Evolutionary conservation across 2,113 vertebrate genomes (phyloP), one percentile per base, ranked within the genome.

Genomic region (Bambusicola thoracicus): DNA sequence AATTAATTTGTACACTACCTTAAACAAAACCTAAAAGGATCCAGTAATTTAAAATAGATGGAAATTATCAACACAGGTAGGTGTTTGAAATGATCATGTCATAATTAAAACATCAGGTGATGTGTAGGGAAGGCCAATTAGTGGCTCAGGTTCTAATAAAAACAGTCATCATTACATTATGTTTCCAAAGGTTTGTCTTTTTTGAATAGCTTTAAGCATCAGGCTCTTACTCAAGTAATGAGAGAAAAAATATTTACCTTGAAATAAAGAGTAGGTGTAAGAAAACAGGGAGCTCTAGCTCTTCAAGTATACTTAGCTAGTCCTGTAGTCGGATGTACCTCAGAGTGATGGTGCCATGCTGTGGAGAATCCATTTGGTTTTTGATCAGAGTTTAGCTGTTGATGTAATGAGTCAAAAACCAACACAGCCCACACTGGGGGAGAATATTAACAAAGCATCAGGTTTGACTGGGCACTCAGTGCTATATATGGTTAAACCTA

Each of bases 201-300:
- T 86, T 63, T 51, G 80, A 75, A 75, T 10, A 79, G 9, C 12
- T 83, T 68, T 48, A 81, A 85, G 51, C 34, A 83, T 22, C 53
- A 56, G 75, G 13, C 36, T 75, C 29, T 83, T 65, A 81, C 24
- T 69, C 67, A 53, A 89, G n/a, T 70, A 93, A 84, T 20, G 69
- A 73, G 29, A 92, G 93, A 85, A 83, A 83, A 44, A 34, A 76
- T 29, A 81, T 95, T 95, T 95, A 95, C 93, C 92, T 95, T 88
- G 74, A 56, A 68, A 89, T 38, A 87, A 80, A 89, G 56, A 89
- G 49, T 65, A 89, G 63, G 21, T 82, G 65, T 84, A 78, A 94
- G 87, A 75, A 91, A 87, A 70, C 49, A 67, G 76, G 29, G 38
- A 95, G n/a, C 11, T 89, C 48, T 94, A 94, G 59, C 75, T 89